Percentiles rank a stretch among this genome's conserved stretches.
phyloP scores from a whole-genome alignment of 2,797 vertebrate species.

The Pipistrellus kuhlii region DNA sequence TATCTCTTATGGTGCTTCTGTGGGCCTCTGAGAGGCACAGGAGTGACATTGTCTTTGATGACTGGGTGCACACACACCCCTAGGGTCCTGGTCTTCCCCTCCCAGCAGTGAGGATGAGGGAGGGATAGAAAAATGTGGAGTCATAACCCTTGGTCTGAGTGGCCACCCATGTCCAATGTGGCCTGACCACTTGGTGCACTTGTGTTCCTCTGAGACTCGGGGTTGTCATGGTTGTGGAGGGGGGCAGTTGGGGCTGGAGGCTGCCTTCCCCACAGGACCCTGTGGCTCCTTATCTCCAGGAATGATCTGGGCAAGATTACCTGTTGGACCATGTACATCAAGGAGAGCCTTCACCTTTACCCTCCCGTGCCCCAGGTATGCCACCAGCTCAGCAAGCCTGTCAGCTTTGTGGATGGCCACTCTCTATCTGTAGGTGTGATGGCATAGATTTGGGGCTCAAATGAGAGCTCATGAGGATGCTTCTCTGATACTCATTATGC shows the following conservation, averaged over 20 bases:
- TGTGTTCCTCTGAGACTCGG: not conserved
- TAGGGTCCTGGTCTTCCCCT: not conserved
- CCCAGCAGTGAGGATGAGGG: not conserved
- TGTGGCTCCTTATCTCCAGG: conserved; percentile 68
- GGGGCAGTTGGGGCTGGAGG: not conserved
- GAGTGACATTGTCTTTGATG: not conserved
- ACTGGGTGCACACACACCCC: not conserved
- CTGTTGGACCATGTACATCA: conserved; percentile 94
- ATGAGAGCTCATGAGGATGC: not conserved
- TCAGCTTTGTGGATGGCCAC: conserved; percentile 91
- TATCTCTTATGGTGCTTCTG: not conserved
- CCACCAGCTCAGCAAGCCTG: conserved; percentile 87
- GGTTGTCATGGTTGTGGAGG: not conserved
- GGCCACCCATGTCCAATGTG: not conserved
- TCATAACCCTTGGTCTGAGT: not conserved
- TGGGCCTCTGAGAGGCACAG: not conserved
- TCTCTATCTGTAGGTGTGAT: conserved; percentile 89
- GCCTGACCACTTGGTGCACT: not conserved
- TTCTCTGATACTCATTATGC: not conserved
- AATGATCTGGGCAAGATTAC: conserved; percentile 91
- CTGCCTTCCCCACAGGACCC: not conserved
- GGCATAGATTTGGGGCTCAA: not conserved
- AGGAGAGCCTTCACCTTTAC: conserved; percentile 91
- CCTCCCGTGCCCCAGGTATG: conserved; percentile 90
- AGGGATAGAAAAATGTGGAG: not conserved